These are phyloP conservation scores for Calonectris borealis DNA, from an alignment of 2,113 vertebrate species.

Conservation along the genomic window DNA sequence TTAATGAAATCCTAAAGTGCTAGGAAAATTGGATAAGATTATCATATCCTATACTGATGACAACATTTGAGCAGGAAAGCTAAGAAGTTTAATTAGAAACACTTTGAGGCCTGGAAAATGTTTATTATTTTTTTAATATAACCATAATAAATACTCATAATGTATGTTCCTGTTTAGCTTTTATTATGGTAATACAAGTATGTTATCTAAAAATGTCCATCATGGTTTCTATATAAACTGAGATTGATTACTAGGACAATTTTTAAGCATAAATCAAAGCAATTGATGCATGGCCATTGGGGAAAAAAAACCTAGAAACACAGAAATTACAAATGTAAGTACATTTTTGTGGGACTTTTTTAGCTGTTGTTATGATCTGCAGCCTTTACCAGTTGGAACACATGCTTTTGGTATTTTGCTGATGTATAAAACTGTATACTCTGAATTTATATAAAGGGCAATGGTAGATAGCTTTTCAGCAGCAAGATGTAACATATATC, in stretches of 20 bases:
- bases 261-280: neutral
- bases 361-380: neutral
- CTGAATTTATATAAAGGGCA: neutral
- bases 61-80: neutral
- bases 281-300: neutral
- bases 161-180: neutral
- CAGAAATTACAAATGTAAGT: neutral
- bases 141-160: neutral
- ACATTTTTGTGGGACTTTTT: neutral
- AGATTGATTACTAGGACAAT: neutral
- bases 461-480: neutral
- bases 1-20: neutral
- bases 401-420: neutral
- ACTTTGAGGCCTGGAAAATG: slow-evolving; percentile 32
- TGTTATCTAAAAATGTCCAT: slow-evolving; percentile 25
- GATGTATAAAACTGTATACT: neutral
- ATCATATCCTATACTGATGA: neutral
- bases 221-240: neutral
- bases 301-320: neutral
- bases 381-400: neutral
- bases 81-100: slow-evolving; percentile 38
- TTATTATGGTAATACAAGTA: neutral
- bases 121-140: neutral
- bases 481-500: neutral
- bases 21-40: neutral